These are phyloP conservation scores for Pithecia hirsuta DNA, from an alignment of 2,797 vertebrate species.

Conservation along the genomic window DNA sequence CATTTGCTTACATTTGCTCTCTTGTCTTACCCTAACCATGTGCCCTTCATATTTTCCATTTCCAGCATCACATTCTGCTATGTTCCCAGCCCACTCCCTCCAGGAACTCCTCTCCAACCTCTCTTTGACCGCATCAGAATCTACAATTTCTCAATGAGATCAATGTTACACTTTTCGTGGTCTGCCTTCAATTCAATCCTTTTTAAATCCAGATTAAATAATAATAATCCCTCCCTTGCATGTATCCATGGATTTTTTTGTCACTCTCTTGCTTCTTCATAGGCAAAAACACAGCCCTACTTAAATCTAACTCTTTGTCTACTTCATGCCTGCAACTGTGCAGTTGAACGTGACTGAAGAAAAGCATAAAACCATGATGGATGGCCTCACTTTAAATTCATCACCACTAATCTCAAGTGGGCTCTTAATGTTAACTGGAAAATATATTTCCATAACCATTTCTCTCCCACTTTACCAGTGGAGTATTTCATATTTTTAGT, in stretches of 20 bases:
- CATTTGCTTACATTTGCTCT: neutral
- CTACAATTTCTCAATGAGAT: neutral
- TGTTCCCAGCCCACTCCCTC: neutral
- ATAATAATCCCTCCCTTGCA: neutral
- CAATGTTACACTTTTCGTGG: neutral
- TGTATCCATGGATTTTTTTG: neutral
- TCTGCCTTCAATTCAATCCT: neutral
- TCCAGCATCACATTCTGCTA: neutral
- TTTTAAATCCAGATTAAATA: neutral
- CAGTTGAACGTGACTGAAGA: neutral
- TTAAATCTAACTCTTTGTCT: neutral
- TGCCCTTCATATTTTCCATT: neutral
- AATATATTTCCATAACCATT: neutral
- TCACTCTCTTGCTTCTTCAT: neutral
- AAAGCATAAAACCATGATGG: neutral
- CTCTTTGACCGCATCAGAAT: neutral
- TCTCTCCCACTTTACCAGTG: neutral
- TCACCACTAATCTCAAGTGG: neutral
- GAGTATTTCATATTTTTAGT: neutral
- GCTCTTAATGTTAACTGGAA: constrained; percentile 13
- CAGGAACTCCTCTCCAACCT: neutral
- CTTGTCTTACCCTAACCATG: neutral
- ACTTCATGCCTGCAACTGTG: neutral
- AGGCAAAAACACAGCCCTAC: neutral
- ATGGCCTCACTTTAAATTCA: neutral